phyloP scores from a whole-genome alignment of 2,888 invertebrate species.

The Mechanitis messenoides region DNA sequence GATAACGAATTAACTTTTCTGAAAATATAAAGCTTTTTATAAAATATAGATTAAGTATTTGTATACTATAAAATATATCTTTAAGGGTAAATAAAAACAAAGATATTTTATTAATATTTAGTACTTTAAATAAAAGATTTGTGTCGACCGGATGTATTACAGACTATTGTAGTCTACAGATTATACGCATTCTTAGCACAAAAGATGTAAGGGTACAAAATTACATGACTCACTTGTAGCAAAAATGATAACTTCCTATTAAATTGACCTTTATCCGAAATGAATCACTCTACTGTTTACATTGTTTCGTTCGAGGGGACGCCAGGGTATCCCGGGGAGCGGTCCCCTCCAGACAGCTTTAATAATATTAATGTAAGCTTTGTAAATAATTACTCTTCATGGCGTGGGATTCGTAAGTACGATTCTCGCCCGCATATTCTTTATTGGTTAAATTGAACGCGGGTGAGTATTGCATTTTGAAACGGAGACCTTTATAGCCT shows the following conservation, averaged over 20 bases:
- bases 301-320: constrained; percentile 31
- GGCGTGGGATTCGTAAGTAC: constrained; percentile 32
- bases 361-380: constrained; percentile 50
- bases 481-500: constrained; percentile 48
- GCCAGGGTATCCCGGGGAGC: constrained; percentile 12
- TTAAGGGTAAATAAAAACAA: too few relatives aligned
- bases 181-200: not conserved
- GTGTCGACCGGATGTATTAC: too few relatives aligned
- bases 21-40: too few relatives aligned
- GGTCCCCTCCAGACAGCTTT: constrained; percentile 27
- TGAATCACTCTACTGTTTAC: constrained; percentile 35
- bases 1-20: too few relatives aligned
- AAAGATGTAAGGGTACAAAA: not conserved
- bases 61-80: too few relatives aligned
- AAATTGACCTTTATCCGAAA: constrained; percentile 33
- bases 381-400: constrained; percentile 57
- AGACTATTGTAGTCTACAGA: too few relatives aligned
- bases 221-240: constrained; percentile 27
- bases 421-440: constrained; percentile 63
- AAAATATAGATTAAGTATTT: too few relatives aligned
- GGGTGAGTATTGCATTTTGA: constrained; percentile 40
- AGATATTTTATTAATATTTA: too few relatives aligned
- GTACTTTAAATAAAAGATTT: too few relatives aligned
- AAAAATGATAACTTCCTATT: constrained; percentile 28
- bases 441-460: constrained; percentile 68